Conservation (phyloP, 2,797 vertebrate species). For the Zonotrichia albicollis region DNA sequence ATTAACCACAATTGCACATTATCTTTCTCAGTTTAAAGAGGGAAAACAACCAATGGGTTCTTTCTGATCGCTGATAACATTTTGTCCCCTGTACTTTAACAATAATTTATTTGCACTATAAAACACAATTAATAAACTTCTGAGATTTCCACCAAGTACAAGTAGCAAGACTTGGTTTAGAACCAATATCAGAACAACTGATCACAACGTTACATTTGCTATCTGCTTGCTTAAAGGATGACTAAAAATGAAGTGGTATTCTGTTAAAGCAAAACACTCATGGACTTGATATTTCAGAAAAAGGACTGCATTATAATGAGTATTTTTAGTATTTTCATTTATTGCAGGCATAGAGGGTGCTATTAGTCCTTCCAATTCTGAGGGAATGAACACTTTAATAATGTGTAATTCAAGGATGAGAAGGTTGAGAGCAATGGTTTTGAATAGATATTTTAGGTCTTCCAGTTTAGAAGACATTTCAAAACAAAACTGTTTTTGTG, state of each 20-base stretch:
- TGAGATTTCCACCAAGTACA: neutral
- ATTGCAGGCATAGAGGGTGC: neutral
- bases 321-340: neutral
- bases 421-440: neutral
- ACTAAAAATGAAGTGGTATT: neutral
- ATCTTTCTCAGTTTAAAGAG: neutral
- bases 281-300: neutral
- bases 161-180: neutral
- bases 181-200: neutral
- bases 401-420: neutral
- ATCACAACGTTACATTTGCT: neutral
- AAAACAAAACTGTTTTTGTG: neutral
- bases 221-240: neutral
- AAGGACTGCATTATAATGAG: neutral
- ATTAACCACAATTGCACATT: slow-evolving; percentile 3
- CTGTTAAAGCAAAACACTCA: neutral
- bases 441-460: neutral
- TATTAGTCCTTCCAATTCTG: neutral
- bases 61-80: neutral
- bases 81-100: neutral
- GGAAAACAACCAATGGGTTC: neutral
- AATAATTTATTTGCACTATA: neutral
- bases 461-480: neutral
- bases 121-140: neutral
- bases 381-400: neutral